phyloP scores from a whole-genome alignment of 2,113 vertebrate genomes.

The Alaudala cheleensis region DNA sequence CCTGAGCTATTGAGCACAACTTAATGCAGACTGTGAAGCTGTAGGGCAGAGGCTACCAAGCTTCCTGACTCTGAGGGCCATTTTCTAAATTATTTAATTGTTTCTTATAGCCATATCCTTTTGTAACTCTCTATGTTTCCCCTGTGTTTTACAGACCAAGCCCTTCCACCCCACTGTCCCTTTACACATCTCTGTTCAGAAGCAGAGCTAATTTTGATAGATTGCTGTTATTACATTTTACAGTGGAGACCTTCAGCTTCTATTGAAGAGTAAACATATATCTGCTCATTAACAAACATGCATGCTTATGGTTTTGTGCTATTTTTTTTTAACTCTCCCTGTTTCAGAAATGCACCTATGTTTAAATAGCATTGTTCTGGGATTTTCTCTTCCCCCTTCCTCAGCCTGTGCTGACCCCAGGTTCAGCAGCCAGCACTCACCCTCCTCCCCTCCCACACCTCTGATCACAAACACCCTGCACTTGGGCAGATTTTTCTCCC shows the following conservation, averaged over 20 bases:
- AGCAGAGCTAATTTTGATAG: background rate
- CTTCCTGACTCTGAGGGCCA: background rate
- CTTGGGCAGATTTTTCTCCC: background rate
- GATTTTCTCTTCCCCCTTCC: background rate
- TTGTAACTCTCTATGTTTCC: background rate
- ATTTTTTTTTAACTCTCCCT: background rate
- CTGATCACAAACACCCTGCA: background rate
- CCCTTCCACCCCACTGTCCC: background rate
- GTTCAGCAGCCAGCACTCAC: background rate
- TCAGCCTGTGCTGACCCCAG: background rate
- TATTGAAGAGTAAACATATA: background rate
- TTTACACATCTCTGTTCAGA: accelerated
- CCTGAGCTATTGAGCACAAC: background rate
- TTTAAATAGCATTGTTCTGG: background rate
- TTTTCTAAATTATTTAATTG: background rate
- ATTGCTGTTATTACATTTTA: background rate
- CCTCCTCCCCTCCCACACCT: background rate
- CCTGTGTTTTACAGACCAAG: background rate
- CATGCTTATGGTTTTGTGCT: background rate
- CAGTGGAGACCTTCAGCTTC: background rate
- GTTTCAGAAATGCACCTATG: background rate
- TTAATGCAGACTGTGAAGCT: background rate
- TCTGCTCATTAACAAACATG: background rate
- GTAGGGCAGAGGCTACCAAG: background rate
- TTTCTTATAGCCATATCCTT: background rate